Conservation (phyloP, 2,113 vertebrate genomes). For the Ramphastos sulfuratus region DNA sequence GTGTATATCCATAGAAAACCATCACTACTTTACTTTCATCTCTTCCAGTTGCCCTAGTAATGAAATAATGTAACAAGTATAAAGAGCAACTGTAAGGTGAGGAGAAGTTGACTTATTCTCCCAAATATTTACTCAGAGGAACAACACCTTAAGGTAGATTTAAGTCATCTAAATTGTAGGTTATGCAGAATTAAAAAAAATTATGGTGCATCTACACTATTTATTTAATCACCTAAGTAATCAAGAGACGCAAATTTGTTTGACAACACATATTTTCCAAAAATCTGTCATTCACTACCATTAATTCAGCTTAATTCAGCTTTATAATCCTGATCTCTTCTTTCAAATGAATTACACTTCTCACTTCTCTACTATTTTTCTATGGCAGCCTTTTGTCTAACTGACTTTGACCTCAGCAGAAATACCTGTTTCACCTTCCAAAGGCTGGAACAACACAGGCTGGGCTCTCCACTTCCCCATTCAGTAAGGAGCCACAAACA, state of each 20-base stretch:
- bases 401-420: background rate
- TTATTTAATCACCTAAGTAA: background rate
- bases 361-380: background rate
- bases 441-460: background rate
- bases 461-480: background rate
- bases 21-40: background rate
- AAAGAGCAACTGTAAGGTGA: background rate
- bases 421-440: background rate
- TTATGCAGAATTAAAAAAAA: background rate
- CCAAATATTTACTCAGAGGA: background rate
- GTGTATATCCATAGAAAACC: background rate
- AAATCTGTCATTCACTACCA: background rate
- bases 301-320: background rate
- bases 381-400: background rate
- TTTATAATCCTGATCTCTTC: background rate
- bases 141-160: background rate
- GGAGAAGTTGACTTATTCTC: background rate
- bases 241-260: background rate
- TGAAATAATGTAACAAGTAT: background rate
- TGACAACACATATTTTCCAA: background rate
- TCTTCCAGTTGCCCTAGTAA: background rate
- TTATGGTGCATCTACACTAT: background rate
- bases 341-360: background rate
- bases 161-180: background rate
- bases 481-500: background rate